Conservation (phyloP, 64 coral and sea anemone genomes). For the Stichodactyla helianthus region DNA sequence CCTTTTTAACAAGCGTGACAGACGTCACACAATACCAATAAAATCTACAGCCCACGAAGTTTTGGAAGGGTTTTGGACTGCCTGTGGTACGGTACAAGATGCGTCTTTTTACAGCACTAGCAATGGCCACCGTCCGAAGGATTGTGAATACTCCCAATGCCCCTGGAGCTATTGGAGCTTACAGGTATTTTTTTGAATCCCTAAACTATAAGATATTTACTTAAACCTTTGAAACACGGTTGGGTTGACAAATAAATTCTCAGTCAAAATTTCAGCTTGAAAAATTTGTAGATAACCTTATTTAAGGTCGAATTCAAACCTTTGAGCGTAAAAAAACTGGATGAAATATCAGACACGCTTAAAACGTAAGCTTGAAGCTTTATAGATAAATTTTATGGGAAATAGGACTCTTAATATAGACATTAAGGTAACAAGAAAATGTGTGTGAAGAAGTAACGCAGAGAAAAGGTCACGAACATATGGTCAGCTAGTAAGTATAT, state of each 20-base stretch:
- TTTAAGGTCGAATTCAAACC: neutral
- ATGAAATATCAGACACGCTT: no score
- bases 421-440: no score
- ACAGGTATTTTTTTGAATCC: conserved; percentile 45
- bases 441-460: no score
- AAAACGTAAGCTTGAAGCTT: no score
- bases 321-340: no score
- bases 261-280: neutral
- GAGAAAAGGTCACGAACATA: neutral
- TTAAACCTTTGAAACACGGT: neutral
- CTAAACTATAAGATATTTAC: neutral
- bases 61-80: neutral
- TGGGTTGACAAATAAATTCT: neutral
- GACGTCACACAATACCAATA: neutral
- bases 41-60: neutral
- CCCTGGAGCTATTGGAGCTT: conserved; percentile 77
- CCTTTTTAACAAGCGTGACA: neutral
- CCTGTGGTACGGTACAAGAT: neutral
- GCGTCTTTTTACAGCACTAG: conserved; percentile 15
- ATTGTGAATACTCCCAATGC: conserved; percentile 63
- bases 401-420: neutral
- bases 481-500: conserved; percentile 1
- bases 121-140: conserved; percentile 51
- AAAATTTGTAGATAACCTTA: neutral
- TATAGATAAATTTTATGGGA: no score